Conservation (phyloP, 2,888 invertebrate genomes). For the Scaptodrosophila latifasciaeformis region DNA sequence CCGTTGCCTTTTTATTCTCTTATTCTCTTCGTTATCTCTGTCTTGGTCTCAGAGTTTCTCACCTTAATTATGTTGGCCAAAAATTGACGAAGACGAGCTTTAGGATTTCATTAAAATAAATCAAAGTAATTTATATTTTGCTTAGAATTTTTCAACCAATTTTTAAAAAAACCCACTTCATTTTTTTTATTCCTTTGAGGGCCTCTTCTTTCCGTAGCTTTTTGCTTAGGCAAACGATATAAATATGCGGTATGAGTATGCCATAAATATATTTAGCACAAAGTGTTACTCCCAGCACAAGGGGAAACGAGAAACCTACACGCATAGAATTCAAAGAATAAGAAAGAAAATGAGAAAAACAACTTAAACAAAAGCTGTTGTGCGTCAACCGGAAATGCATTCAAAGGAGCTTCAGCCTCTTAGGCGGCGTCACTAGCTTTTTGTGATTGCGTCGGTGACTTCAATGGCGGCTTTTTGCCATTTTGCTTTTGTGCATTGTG, state of each 20-base stretch:
- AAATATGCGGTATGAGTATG: slow-evolving; percentile 61
- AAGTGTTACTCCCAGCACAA: slow-evolving; percentile 38
- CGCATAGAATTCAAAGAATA: slow-evolving; percentile 2
- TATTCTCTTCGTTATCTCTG: too few species aligned
- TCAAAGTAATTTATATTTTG: too few species aligned
- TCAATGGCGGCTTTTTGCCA: slow-evolving; percentile 56
- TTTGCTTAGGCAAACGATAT: slow-evolving; percentile 30
- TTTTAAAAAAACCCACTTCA: too few species aligned
- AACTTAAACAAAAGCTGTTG: slow-evolving; percentile 20
- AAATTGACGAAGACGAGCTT: too few species aligned
- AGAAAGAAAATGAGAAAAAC: neutral
- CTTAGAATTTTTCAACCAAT: too few species aligned
- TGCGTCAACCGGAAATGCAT: slow-evolving; percentile 48
- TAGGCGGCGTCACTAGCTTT: slow-evolving; percentile 11
- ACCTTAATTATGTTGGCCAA: too few species aligned
- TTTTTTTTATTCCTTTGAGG: neutral
- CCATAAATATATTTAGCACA: slow-evolving; percentile 47
- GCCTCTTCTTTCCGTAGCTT: neutral
- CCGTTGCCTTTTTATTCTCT: too few species aligned
- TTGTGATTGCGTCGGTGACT: slow-evolving; percentile 9
- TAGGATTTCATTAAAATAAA: neutral
- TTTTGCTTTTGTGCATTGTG: slow-evolving; percentile 61
- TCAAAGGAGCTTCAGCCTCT: slow-evolving; percentile 37
- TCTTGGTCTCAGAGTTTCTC: too few species aligned
- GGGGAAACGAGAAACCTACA: neutral